Evolutionary conservation across 2,113 vertebrate species (phyloP).

Genomic region (Bettongia penicillata): DNA sequence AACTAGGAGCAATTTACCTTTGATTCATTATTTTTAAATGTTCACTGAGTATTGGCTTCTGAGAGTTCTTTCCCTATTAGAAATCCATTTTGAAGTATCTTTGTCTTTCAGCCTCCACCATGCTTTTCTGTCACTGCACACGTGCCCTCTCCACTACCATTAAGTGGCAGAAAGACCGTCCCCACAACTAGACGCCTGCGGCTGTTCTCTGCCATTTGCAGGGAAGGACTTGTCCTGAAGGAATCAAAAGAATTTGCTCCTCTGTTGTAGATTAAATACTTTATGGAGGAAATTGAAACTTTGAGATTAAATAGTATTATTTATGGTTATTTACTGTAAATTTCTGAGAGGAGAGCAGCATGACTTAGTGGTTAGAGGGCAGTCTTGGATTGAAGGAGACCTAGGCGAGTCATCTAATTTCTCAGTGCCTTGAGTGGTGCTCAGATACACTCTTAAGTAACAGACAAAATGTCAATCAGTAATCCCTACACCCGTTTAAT

Average conservation of each 20-base stretch:
- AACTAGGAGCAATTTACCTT: neutral
- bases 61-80: neutral
- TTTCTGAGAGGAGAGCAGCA: neutral
- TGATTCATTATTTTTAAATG: neutral
- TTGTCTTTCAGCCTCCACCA: neutral
- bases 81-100: neutral
- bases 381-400: neutral
- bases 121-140: slow-evolving; percentile 19
- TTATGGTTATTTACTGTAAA: slow-evolving; percentile 21
- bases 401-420: neutral
- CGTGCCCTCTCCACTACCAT: slow-evolving; percentile 44
- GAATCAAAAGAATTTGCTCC: slow-evolving; percentile 37
- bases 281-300: slow-evolving; percentile 35
- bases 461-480: neutral
- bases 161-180: slow-evolving; percentile 42
- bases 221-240: slow-evolving; percentile 22
- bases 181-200: slow-evolving; percentile 62
- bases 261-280: slow-evolving; percentile 6
- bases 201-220: slow-evolving; percentile 54
- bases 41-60: neutral
- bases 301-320: slow-evolving; percentile 5
- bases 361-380: neutral
- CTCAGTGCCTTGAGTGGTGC: neutral
- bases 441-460: neutral
- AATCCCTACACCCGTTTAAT: neutral